A percentile compares a stretch with the other conserved stretches of the same genome.
Conservation (phyloP, 2,888 invertebrate genomes). For the Bellardia bayeri region DNA sequence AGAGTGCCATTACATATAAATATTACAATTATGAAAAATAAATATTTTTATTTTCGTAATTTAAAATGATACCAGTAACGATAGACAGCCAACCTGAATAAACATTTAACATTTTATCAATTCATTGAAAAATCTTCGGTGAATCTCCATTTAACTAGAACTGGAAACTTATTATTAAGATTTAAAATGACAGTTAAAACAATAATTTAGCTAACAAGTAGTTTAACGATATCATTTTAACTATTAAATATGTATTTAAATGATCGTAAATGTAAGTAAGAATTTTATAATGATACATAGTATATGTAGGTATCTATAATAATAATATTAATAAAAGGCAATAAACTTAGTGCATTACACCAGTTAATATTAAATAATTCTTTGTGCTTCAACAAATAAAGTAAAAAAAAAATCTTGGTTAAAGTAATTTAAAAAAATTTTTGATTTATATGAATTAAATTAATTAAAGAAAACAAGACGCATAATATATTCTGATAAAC, state of each 20-base stretch:
- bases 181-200: neutral
- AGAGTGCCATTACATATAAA: too few species aligned
- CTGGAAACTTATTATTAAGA: neutral
- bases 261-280: neutral
- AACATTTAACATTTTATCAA: too few species aligned
- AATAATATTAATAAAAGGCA: neutral
- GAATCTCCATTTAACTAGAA: too few species aligned
- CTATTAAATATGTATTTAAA: conserved; percentile 5
- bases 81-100: too few species aligned
- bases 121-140: too few species aligned
- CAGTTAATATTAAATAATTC: neutral
- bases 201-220: neutral
- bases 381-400: neutral
- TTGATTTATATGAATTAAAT: neutral
- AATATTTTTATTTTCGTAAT: too few species aligned
- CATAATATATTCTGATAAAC: neutral
- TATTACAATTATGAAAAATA: too few species aligned
- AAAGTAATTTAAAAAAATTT: neutral
- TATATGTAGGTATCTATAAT: too few species aligned
- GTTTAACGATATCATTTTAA: neutral
- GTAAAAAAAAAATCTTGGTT: neutral
- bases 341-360: conserved; percentile 13
- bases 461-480: neutral
- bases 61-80: too few species aligned
- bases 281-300: too few species aligned